A percentile compares a stretch with the other conserved stretches of the same genome.
Evolutionary conservation across 2,113 vertebrate species (phyloP).

Genomic region (Hymenochirus boettgeri): DNA sequence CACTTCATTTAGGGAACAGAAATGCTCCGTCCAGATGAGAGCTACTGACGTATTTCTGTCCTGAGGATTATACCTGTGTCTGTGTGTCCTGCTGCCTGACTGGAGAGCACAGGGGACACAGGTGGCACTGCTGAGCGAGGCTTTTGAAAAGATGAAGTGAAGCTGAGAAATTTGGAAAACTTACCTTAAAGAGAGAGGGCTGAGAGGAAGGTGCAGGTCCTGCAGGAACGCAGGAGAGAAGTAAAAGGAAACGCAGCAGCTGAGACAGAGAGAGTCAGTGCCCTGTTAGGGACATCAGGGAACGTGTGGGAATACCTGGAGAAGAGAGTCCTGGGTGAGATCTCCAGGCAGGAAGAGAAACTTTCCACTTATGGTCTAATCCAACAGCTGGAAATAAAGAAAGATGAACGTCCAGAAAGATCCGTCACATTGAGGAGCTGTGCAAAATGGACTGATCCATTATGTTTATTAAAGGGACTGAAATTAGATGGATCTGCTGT

Average conservation of each 20-base stretch:
- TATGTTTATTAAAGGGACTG: too few species aligned
- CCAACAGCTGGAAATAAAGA: background rate
- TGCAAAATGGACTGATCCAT: background rate
- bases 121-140: background rate
- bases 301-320: too few species aligned
- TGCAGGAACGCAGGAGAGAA: background rate
- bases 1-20: slow-evolving; percentile 1
- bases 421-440: background rate
- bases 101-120: slow-evolving; percentile 17
- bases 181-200: background rate
- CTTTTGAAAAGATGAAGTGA: background rate
- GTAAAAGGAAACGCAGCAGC: too few species aligned
- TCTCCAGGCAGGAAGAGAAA: background rate
- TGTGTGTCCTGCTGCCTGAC: slow-evolving; percentile 13
- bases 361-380: background rate
- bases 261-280: too few species aligned
- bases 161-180: background rate
- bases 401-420: background rate
- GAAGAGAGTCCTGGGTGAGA: background rate
- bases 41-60: slow-evolving; percentile 7
- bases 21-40: slow-evolving; percentile 18
- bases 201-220: background rate
- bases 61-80: background rate
- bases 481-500: too few species aligned
- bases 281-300: too few species aligned